Conservation (phyloP, 2,113 vertebrate species). For the Ochotona princeps region DNA sequence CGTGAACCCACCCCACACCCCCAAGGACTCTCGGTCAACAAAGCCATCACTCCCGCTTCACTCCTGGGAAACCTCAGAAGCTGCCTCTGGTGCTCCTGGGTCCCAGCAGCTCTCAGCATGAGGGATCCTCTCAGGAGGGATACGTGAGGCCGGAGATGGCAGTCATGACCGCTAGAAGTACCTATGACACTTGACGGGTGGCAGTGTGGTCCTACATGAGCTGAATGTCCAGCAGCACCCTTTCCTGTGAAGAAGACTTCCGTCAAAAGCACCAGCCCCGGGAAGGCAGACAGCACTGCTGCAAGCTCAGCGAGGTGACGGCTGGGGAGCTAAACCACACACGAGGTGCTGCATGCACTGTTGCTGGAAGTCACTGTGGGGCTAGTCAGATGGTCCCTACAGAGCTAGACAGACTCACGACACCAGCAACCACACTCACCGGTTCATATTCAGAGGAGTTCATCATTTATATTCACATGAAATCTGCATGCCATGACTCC, state of each 20-base stretch:
- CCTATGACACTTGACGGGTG: neutral
- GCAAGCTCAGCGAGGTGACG: neutral
- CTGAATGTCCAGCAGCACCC: neutral
- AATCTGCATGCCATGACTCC: neutral
- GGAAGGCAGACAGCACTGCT: neutral
- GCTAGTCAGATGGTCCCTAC: neutral
- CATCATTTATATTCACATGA: neutral
- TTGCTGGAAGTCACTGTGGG: neutral
- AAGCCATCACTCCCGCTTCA: neutral
- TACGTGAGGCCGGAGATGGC: too few relatives aligned
- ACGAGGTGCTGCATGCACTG: too few relatives aligned
- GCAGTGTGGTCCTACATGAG: neutral
- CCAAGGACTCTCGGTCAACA: neutral
- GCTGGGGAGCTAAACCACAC: neutral
- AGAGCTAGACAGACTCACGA: neutral
- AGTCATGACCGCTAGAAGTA: too few relatives aligned
- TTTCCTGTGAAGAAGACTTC: neutral
- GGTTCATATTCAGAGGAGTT: neutral
- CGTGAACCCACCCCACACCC: neutral
- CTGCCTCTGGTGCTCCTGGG: too few relatives aligned
- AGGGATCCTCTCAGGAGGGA: accelerated
- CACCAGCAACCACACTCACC: neutral
- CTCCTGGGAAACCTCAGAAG: neutral
- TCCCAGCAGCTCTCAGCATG: too few relatives aligned
- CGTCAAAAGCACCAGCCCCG: neutral